Conservation (phyloP, 2,113 vertebrate species). For the Hemiprocne comata region DNA sequence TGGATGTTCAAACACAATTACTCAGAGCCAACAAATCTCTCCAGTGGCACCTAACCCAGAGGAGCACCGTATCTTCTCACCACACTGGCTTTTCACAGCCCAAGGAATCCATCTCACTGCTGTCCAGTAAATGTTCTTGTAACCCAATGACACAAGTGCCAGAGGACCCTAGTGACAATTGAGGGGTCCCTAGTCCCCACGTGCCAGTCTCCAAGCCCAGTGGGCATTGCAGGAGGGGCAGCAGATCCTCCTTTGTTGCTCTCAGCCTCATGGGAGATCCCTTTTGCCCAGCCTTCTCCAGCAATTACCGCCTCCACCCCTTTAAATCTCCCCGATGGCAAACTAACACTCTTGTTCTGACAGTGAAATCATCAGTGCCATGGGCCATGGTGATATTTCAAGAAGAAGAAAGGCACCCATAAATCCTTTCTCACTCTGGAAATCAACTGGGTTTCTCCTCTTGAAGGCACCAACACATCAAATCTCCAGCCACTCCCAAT, state of each 20-base stretch:
- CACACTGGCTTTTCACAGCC: neutral
- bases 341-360: neutral
- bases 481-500: neutral
- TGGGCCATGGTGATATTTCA: neutral
- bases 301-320: neutral
- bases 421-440: neutral
- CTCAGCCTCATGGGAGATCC: neutral
- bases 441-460: constrained; percentile 16
- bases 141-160: neutral
- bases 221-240: neutral
- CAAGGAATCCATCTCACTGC: neutral
- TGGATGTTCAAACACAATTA: neutral
- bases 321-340: rapidly evolving
- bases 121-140: neutral
- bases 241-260: neutral
- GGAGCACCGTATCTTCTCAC: neutral
- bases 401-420: neutral
- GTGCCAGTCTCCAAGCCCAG: neutral
- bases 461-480: neutral
- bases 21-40: neutral
- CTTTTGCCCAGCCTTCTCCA: neutral
- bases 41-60: neutral
- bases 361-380: neutral
- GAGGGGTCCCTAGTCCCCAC: neutral
- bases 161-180: neutral